Conservation (phyloP, 2,888 invertebrate species). For the Napeogenes inachia region DNA sequence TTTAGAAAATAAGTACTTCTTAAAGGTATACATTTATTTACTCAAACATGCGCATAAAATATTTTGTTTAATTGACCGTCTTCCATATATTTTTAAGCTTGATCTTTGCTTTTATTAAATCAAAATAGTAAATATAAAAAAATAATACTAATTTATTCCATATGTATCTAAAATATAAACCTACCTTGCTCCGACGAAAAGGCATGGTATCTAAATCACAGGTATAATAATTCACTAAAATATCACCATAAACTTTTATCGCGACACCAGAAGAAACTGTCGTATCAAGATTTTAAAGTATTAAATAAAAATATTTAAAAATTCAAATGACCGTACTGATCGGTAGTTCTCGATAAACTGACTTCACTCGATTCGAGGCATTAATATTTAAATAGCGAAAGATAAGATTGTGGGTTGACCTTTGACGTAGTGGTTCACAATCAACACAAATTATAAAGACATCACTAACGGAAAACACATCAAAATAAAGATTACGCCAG, state of each 20-base stretch:
- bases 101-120: no score
- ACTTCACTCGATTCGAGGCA: conserved; percentile 66
- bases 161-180: conserved; percentile 9
- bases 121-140: background rate
- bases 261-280: conserved; percentile 24
- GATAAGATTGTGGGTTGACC: conserved; percentile 72
- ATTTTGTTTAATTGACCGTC: no score
- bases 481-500: conserved; percentile 63
- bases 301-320: background rate
- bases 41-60: no score
- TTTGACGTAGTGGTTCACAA: conserved; percentile 66
- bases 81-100: no score
- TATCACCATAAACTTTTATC: conserved; percentile 32
- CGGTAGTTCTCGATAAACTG: conserved; percentile 65
- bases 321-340: conserved; percentile 50
- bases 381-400: conserved; percentile 71
- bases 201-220: conserved; percentile 55
- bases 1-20: no score
- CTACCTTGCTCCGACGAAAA: conserved; percentile 68
- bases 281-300: background rate
- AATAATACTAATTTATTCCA: background rate
- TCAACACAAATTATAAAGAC: conserved; percentile 65
- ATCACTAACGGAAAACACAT: conserved; percentile 57
- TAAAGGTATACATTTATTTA: no score
- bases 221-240: conserved; percentile 28